A percentile compares a stretch with the other conserved stretches of the same genome.
phyloP scores from a whole-genome alignment of 2,888 invertebrate genomes.

The Drosophila rubida region DNA sequence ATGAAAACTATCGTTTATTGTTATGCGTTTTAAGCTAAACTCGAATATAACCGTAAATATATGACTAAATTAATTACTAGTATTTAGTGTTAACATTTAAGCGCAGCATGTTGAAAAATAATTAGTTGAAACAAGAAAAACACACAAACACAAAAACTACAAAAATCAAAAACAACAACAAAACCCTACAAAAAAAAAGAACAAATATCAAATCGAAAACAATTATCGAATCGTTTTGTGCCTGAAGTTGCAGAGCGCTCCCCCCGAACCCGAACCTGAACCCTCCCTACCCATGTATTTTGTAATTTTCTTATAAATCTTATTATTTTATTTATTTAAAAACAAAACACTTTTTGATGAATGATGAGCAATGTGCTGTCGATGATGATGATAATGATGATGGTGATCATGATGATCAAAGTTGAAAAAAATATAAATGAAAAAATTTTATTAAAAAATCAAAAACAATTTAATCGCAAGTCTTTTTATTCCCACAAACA shows the following conservation, averaged over 20 bases:
- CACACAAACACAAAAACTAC: slow-evolving; percentile 18
- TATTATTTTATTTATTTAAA: slow-evolving; percentile 76
- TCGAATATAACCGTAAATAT: slow-evolving; percentile 66
- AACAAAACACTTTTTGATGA: slow-evolving; percentile 57
- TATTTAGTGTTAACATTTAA: slow-evolving; percentile 51
- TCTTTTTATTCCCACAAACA: slow-evolving; percentile 25
- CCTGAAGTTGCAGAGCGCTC: slow-evolving; percentile 72
- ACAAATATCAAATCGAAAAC: slow-evolving; percentile 43
- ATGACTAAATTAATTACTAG: slow-evolving; percentile 67
- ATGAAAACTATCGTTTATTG: slow-evolving; percentile 65
- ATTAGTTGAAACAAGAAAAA: slow-evolving; percentile 49
- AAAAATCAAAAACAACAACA: slow-evolving; percentile 1
- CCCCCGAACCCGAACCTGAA: neutral
- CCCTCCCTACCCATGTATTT: slow-evolving; percentile 45
- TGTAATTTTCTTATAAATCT: slow-evolving; percentile 67
- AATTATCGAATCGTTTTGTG: slow-evolving; percentile 61
- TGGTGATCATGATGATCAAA: slow-evolving; percentile 59
- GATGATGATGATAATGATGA: slow-evolving; percentile 54
- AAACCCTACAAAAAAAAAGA: slow-evolving; percentile 33
- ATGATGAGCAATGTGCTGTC: slow-evolving; percentile 50
- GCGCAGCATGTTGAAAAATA: slow-evolving; percentile 67
- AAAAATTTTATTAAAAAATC: slow-evolving; percentile 67
- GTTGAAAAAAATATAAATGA: slow-evolving; percentile 71
- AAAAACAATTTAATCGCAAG: slow-evolving; percentile 45
- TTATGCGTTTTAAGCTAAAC: slow-evolving; percentile 76